Base-by-base conservation (phyloP, 2,888 invertebrate species). In the Limulus polyphemus region DNA sequence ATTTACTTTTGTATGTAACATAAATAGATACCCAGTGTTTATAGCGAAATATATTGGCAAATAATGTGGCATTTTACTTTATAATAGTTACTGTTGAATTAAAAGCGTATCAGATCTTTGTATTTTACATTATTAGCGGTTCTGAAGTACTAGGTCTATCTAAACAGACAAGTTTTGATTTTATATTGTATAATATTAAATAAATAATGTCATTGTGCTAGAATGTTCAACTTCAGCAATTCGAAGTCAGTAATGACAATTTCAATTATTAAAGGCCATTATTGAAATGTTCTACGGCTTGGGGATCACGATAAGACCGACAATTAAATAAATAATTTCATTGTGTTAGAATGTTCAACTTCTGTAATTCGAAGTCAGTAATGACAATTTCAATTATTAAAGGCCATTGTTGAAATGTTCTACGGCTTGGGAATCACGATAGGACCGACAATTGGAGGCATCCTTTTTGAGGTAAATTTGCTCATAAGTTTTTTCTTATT, bases 371-470 rank as follows among this genome's bases (percentile, higher is more conserved):
- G 13, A 49, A 49, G 50, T 49, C 1, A n/a, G 14, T n/a, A n/a
- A 3, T n/a, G n/a, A 54, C n/a, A 11, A 1, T 54, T 54, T 32
- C 3, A 32, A 32, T 32, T 32, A 0, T 32, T 13, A 54, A 11
- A 54, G 54, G 54, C 16, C 14, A 54, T 54, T 32, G 16, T 54
- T 17, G 54, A 54, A 54, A 54, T 54, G 54, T 16, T 32, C 32
- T 16, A 17, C 11, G 54, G 54, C 3, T 14, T 54, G 12, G 54
- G 54, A 13, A 54, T 54, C 2, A 54, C 54, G 11, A 32, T 54
- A 86, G 87, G 65, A n/a, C 65, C 65, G 12, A 62, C 60, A 47
- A 54, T 65, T 46, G 65, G 65, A 59, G 65, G 65, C n/a, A 12
- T 65, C 55, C 48, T 65, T 16, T 65, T 49, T 57, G 60, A 65